phyloP scores from a whole-genome alignment of 2,113 vertebrate species.

The Chunga burmeisteri region DNA sequence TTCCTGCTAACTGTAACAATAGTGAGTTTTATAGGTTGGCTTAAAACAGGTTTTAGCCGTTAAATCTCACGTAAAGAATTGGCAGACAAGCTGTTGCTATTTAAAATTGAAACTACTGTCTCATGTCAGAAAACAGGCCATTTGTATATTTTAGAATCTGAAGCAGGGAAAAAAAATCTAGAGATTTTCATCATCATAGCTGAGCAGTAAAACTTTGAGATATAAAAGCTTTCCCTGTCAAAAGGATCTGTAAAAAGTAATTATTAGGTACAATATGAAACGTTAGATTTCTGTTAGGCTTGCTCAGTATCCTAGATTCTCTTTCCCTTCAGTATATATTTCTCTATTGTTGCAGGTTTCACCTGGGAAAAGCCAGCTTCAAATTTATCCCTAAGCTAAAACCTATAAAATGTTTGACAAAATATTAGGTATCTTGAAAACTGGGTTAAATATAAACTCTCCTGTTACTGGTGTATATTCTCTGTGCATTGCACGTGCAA shows the following conservation, averaged over 20 bases:
- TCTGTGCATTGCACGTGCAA: slow-evolving; percentile 3
- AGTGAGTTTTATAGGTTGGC: not conserved
- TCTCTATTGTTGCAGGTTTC: slow-evolving; percentile 64
- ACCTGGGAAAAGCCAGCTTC: slow-evolving; percentile 65
- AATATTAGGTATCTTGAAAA: slow-evolving; percentile 71
- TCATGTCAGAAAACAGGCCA: slow-evolving; percentile 42
- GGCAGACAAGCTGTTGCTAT: slow-evolving; percentile 15
- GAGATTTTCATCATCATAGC: slow-evolving; percentile 16
- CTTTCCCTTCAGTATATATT: slow-evolving; percentile 52
- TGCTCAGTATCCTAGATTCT: slow-evolving; percentile 62
- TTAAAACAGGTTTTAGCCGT: slow-evolving; percentile 26
- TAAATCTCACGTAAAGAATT: slow-evolving; percentile 19
- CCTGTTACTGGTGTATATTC: slow-evolving; percentile 42
- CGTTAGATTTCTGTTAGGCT: slow-evolving; percentile 69
- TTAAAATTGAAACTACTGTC: slow-evolving; percentile 47
- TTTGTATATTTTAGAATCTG: slow-evolving; percentile 41
- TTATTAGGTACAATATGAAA: slow-evolving; percentile 66
- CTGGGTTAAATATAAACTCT: slow-evolving; percentile 58
- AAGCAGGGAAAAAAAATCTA: slow-evolving; percentile 43
- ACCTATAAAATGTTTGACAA: slow-evolving; percentile 69
- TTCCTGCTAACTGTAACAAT: slow-evolving; percentile 22
- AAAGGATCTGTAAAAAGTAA: slow-evolving; percentile 70
- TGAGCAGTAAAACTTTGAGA: slow-evolving; percentile 60
- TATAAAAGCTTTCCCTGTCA: slow-evolving; percentile 65
- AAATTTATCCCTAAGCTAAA: slow-evolving; percentile 76